Evolutionary conservation across 2,888 invertebrate genomes (phyloP).

Genomic region (Mythimna impura): DNA sequence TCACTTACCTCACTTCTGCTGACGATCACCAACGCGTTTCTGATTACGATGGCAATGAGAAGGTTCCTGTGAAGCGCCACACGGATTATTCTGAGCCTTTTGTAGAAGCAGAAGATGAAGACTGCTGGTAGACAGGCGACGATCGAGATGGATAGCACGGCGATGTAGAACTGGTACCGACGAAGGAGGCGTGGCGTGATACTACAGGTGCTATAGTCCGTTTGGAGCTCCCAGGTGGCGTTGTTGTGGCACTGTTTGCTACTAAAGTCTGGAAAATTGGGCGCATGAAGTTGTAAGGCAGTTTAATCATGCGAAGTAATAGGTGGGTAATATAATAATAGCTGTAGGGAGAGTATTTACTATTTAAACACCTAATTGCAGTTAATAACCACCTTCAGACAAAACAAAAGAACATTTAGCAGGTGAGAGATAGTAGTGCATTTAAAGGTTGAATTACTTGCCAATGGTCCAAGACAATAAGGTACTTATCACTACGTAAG

Average conservation of each 20-base stretch:
- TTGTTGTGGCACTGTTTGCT: slow-evolving; percentile 89
- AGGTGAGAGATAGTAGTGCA: slow-evolving; percentile 8
- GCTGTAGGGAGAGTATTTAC: background rate
- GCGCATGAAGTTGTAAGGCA: background rate
- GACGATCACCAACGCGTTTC: slow-evolving; percentile 90
- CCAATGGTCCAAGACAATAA: background rate
- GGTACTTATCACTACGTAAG: background rate
- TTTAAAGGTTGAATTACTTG: background rate
- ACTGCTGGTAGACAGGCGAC: slow-evolving; percentile 90
- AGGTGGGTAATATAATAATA: background rate
- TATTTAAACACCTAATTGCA: too few relatives aligned
- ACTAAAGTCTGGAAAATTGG: slow-evolving; percentile 87
- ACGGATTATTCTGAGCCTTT: slow-evolving; percentile 88
- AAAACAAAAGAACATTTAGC: slow-evolving; percentile 3
- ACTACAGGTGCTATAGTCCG: slow-evolving; percentile 91
- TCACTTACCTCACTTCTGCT: slow-evolving; percentile 89
- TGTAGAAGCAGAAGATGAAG: slow-evolving; percentile 89
- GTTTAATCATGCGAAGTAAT: background rate
- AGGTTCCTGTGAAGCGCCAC: slow-evolving; percentile 91
- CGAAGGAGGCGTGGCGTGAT: slow-evolving; percentile 87
- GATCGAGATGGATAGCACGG: slow-evolving; percentile 87
- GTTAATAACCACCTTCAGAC: slow-evolving; percentile 1
- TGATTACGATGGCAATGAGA: slow-evolving; percentile 89
- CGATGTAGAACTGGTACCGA: slow-evolving; percentile 90
- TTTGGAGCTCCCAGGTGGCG: slow-evolving; percentile 90